Percentiles rank a stretch among this genome's conserved stretches.
Evolutionary conservation across 2,888 invertebrate genomes (phyloP).

Genomic region (Sminthurinus aureus): DNA sequence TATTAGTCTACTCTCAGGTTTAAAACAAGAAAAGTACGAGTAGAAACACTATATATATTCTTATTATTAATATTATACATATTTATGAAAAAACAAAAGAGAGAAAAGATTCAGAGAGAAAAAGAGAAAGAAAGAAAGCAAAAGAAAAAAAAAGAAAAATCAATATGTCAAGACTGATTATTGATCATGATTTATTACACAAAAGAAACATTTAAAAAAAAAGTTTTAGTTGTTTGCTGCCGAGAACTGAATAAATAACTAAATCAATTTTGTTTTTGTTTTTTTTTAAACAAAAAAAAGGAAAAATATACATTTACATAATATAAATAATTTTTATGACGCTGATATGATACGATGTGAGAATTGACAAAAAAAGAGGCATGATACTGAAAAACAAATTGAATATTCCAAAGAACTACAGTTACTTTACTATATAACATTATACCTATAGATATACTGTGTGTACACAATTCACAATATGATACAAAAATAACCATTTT

Average conservation of each 20-base stretch:
- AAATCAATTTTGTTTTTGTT: too few relatives aligned
- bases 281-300: too few relatives aligned
- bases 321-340: too few relatives aligned
- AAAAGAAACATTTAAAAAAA: conserved; percentile 4
- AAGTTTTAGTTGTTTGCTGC: conserved; percentile 37
- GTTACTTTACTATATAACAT: conserved; percentile 37
- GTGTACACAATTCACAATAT: not conserved
- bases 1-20: too few relatives aligned
- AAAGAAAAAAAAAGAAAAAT: conserved; percentile 43
- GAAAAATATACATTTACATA: too few relatives aligned
- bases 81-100: not conserved
- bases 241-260: too few relatives aligned
- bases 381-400: conserved; percentile 45
- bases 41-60: not conserved
- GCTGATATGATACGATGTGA: conserved; percentile 32
- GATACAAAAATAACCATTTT: too few relatives aligned
- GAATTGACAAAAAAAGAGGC: conserved; percentile 50
- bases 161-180: conserved; percentile 59
- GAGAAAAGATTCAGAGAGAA: conserved; percentile 15
- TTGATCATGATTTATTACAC: conserved; percentile 50
- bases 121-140: conserved; percentile 2
- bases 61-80: not conserved
- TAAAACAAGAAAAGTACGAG: too few relatives aligned
- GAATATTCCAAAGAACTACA: conserved; percentile 49
- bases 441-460: not conserved